Percentiles rank a stretch among this genome's conserved stretches.
These are phyloP conservation scores for Ahaetulla prasina DNA, from an alignment of 2,113 vertebrate species.

Conservation along the genomic window DNA sequence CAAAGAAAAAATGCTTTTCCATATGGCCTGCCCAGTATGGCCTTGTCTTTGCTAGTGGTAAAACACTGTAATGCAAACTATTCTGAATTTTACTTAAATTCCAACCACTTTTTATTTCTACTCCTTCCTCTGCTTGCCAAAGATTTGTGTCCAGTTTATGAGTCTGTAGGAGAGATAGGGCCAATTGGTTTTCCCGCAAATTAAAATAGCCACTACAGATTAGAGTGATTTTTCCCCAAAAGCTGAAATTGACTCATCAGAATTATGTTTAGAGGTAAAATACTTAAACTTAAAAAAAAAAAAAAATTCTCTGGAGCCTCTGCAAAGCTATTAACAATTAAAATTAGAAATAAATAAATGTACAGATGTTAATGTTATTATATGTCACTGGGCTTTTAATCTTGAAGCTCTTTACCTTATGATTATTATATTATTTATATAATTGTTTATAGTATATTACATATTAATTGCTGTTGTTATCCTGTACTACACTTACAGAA, in stretches of 20 bases:
- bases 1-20: background rate
- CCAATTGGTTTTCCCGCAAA: background rate
- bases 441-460: background rate
- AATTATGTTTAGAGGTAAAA: background rate
- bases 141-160: background rate
- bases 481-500: background rate
- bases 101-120: background rate
- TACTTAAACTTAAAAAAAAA: background rate
- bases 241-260: background rate
- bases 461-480: background rate
- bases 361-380: background rate
- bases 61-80: conserved; percentile 9
- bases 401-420: background rate
- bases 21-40: background rate
- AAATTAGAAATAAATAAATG: background rate
- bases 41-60: conserved; percentile 14
- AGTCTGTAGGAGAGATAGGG: background rate
- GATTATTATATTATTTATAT: background rate
- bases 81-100: background rate
- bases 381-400: background rate
- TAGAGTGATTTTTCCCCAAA: background rate
- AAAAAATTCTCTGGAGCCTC: background rate
- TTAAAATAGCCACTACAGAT: background rate
- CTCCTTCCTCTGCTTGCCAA: background rate
- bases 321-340: background rate